Evolutionary conservation across 2,797 vertebrate species (phyloP).

Genomic region (Urosaurus nigricauda): DNA sequence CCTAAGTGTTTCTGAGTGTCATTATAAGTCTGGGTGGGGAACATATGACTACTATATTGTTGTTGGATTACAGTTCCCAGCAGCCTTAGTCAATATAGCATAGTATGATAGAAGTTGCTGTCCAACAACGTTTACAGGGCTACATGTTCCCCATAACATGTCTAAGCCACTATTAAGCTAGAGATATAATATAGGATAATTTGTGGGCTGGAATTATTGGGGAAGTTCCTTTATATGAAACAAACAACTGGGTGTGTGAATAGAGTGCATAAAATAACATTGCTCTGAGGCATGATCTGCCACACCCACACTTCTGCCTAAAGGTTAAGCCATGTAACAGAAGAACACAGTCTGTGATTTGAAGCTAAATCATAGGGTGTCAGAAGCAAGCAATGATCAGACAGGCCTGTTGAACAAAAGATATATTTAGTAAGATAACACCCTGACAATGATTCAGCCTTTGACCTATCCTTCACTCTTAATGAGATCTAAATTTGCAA

Average conservation of each 20-base stretch:
- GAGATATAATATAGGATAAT: background rate
- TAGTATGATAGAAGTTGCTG: background rate
- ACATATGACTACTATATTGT: background rate
- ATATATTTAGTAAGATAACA: constrained; percentile 9
- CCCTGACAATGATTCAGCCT: background rate
- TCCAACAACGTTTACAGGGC: background rate
- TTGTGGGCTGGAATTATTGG: background rate
- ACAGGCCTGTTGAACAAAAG: background rate
- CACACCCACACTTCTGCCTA: constrained; percentile 5
- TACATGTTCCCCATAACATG: background rate
- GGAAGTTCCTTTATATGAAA: background rate
- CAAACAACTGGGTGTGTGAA: background rate
- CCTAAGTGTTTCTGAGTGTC: background rate
- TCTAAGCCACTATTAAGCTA: background rate
- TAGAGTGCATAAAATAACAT: constrained; percentile 22
- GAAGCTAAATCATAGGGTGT: constrained; percentile 22
- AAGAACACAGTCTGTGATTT: background rate
- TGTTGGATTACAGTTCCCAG: background rate
- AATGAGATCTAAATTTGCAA: too few species aligned
- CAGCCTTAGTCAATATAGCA: background rate
- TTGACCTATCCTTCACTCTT: background rate
- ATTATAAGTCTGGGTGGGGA: background rate
- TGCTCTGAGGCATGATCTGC: background rate
- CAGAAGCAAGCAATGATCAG: constrained; percentile 15
- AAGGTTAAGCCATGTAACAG: constrained; percentile 8